Percentiles rank a stretch among this genome's conserved stretches.
Conservation (phyloP, 2,797 vertebrate species). For the Macroramphosus scolopax region DNA sequence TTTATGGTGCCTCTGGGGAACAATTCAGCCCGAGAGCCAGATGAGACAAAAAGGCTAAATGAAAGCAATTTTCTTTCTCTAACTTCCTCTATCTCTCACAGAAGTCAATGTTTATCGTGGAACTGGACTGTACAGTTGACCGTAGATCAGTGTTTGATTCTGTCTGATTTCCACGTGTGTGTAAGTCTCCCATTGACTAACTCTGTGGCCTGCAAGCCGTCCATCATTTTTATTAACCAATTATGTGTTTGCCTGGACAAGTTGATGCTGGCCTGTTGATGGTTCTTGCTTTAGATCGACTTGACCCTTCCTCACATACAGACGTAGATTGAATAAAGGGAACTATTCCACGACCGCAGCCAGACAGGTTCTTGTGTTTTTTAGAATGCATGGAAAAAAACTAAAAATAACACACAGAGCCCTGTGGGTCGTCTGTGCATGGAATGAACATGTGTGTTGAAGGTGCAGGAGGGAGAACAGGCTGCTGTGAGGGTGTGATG, state of each 20-base stretch:
- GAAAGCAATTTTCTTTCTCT: constrained; percentile 3
- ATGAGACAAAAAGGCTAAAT: constrained; percentile 1
- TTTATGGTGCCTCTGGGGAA: constrained; percentile 36
- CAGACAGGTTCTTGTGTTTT: too few relatives aligned
- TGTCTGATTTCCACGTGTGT: constrained; percentile 1
- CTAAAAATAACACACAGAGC: too few relatives aligned
- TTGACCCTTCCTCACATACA: constrained; percentile 4
- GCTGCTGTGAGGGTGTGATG: too few relatives aligned
- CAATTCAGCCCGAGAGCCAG: constrained; percentile 22
- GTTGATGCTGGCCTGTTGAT: constrained; percentile 19
- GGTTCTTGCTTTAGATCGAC: constrained; percentile 6
- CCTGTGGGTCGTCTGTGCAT: too few relatives aligned
- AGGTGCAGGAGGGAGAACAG: too few relatives aligned
- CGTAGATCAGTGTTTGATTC: constrained; percentile 10
- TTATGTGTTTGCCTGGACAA: constrained; percentile 17
- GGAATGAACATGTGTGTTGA: too few relatives aligned
- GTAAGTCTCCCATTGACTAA: constrained; percentile 20
- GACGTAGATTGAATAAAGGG: constrained; percentile 13
- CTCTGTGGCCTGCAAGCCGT: constrained; percentile 15
- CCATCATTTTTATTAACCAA: constrained; percentile 44
- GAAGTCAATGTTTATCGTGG: background rate
- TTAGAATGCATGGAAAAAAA: too few relatives aligned
- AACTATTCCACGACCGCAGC: too few relatives aligned
- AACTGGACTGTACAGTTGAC: constrained; percentile 10
- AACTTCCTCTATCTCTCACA: background rate